phyloP scores from a whole-genome alignment of 1,140 invertebrate genomes.

The Thaumetopoea pityocampa region DNA sequence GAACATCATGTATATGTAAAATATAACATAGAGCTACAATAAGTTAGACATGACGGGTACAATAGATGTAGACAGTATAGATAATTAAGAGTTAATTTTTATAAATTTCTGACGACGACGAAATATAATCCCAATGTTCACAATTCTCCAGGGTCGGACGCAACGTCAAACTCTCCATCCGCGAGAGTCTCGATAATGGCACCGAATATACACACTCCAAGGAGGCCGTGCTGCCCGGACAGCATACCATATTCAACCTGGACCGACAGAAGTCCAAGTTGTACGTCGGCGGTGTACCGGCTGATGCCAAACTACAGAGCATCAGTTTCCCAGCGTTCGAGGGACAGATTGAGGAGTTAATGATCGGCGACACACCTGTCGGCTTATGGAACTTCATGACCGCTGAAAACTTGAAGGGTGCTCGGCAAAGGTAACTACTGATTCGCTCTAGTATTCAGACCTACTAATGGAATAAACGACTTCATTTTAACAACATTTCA shows the following conservation, averaged over 20 bases:
- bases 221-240: constrained; percentile 81
- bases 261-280: constrained; percentile 90
- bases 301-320: constrained; percentile 79
- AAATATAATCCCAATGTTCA: constrained; percentile 4
- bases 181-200: constrained; percentile 82
- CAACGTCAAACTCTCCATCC: constrained; percentile 87
- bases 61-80: too few species aligned
- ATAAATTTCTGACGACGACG: too few species aligned
- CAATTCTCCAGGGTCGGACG: constrained; percentile 80
- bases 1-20: too few species aligned
- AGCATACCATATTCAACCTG: constrained; percentile 90
- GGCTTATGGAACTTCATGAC: constrained; percentile 97
- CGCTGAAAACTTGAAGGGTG: constrained; percentile 85
- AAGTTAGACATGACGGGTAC: too few species aligned
- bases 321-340: constrained; percentile 86
- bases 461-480: too few species aligned
- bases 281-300: constrained; percentile 92
- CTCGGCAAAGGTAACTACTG: constrained; percentile 80
- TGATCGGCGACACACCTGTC: constrained; percentile 91
- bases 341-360: constrained; percentile 93
- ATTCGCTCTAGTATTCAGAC: too few species aligned
- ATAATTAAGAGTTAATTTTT: too few species aligned
- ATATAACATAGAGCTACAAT: too few species aligned
- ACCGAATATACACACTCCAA: constrained; percentile 73
- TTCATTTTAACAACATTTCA: too few species aligned